Conservation (phyloP, 2,113 vertebrate species). For the Cyphomyrus plagiostoma region DNA sequence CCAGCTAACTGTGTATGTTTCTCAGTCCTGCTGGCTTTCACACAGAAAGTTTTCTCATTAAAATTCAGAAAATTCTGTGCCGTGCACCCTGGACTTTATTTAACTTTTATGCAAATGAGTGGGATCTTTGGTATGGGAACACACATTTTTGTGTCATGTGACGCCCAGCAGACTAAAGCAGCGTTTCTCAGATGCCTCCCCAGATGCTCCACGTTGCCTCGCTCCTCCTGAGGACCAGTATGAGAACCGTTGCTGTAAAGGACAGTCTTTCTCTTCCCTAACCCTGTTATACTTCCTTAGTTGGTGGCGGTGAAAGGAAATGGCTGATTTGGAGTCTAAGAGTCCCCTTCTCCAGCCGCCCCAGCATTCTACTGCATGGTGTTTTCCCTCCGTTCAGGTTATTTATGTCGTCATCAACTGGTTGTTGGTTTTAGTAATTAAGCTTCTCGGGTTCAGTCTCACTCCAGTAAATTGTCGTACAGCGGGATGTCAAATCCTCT, state of each 20-base stretch:
- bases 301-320: too few relatives aligned
- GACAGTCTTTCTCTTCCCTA: not conserved
- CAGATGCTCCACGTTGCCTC: not conserved
- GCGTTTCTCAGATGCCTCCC: not conserved
- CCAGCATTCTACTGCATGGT: not conserved
- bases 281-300: not conserved
- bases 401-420: not conserved
- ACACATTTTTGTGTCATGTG: not conserved
- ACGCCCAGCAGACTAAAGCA: not conserved
- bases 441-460: not conserved
- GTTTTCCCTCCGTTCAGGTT: not conserved
- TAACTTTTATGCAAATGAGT: not conserved
- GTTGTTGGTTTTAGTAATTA: not conserved
- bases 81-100: not conserved
- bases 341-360: not conserved
- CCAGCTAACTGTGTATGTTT: not conserved
- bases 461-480: not conserved
- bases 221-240: not conserved
- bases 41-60: not conserved
- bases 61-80: not conserved
- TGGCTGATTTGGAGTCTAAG: not conserved
- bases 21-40: not conserved
- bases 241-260: not conserved
- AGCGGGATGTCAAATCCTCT: not conserved
- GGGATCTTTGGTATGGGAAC: not conserved